A percentile compares a stretch with the other conserved stretches of the same genome.
Evolutionary conservation across 2,888 invertebrate genomes (phyloP).

Genomic region (Tetragnatha montana): DNA sequence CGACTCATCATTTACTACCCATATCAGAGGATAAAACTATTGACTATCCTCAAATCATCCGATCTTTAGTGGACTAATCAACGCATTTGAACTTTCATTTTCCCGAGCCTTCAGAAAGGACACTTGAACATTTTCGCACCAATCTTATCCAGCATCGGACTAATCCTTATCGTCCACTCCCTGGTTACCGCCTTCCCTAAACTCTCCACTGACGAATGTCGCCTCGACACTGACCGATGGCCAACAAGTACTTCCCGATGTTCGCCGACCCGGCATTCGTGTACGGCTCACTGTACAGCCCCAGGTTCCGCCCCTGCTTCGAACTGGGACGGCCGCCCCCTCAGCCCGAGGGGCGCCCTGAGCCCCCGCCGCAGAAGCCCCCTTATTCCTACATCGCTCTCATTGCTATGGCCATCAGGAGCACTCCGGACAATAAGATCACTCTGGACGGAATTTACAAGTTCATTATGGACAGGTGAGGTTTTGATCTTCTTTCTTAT

Average conservation of each 20-base stretch:
- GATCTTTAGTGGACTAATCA: too few species aligned
- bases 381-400: constrained; percentile 77
- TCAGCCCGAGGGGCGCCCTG: constrained; percentile 20
- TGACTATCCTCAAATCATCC: too few species aligned
- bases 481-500: background rate
- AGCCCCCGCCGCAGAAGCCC: constrained; percentile 72
- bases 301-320: constrained; percentile 47
- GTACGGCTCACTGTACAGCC: constrained; percentile 53
- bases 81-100: too few species aligned
- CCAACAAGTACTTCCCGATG: constrained; percentile 52
- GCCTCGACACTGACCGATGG: constrained; percentile 6
- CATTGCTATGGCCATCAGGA: constrained; percentile 78
- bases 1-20: too few species aligned
- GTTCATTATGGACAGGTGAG: constrained; percentile 77
- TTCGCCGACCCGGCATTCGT: constrained; percentile 60
- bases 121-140: too few species aligned
- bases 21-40: too few species aligned
- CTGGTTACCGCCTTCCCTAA: too few species aligned
- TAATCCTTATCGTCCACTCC: too few species aligned
- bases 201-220: too few species aligned
- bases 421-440: constrained; percentile 77
- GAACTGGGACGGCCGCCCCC: constrained; percentile 57
- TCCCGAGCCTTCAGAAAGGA: too few species aligned
- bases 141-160: too few species aligned
- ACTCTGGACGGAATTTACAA: constrained; percentile 78